Evolutionary conservation across 2,113 vertebrate species (phyloP), one percentile per base, ranked within the genome.

Genomic region (Hirundichthys speculiger): DNA sequence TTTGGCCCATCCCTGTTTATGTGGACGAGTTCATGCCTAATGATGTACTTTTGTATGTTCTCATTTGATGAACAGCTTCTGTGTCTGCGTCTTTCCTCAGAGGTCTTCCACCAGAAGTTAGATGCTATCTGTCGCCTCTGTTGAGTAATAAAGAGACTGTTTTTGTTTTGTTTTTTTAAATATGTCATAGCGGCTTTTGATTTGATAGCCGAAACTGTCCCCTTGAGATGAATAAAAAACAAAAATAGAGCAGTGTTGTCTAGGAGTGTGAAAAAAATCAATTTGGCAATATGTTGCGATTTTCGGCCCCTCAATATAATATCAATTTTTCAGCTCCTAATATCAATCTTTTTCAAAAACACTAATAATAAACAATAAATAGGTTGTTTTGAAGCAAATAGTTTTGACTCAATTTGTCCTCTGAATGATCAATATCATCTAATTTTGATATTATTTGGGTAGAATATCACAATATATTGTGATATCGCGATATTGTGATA

Each of bases 121-220:
- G 89, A 91, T 89, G 21, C 43, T 85, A 88, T 91, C 88, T 56
- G n/a, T 45, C 61, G 53, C 58, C 75, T 76, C 70, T 73, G 81
- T 74, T 86, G 83, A 79, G 87, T 86, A 86, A 77, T 77, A 84
- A 88, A 58, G 73, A 53, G 78, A 61, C 70, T n/a, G n/a, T n/a
- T n/a, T n/a, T n/a, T n/a, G n/a, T 81, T 55, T 84, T 81, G 66
- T 77, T 84, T 82, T 76, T 89, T 80, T 81, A 64, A 4, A 10
- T 34, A 34, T 7, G 5, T 34, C 42, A n/a, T n/a, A 1, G 16
- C 68, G 77, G 57, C 86, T 84, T 89, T 88, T 90, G 86, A 90
- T 90, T 91, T 90, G 72, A 75, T 89, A 88, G 80, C 78, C 83
- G 69, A 86, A 91, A 91, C 83, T 77, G 71, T 75, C 82, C 69